These are phyloP conservation scores for Alexandromys fortis DNA, from an alignment of 2,113 vertebrate genomes.

Conservation along the genomic window DNA sequence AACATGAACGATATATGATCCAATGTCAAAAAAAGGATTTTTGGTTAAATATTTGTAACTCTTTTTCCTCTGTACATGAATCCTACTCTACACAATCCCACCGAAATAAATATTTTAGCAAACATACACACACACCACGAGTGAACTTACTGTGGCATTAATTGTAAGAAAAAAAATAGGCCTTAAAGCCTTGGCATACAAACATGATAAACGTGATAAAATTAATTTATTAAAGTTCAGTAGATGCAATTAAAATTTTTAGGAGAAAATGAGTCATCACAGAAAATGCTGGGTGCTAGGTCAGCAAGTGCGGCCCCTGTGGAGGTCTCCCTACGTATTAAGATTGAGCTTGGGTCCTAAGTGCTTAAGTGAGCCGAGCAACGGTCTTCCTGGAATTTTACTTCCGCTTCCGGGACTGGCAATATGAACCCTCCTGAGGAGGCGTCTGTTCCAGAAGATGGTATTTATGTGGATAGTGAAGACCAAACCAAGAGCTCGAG, in stretches of 20 bases:
- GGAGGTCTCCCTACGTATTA: background rate
- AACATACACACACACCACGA: background rate
- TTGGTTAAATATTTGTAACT: background rate
- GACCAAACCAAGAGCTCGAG: rapidly evolving
- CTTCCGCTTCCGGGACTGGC: background rate
- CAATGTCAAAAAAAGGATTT: background rate
- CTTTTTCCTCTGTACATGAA: background rate
- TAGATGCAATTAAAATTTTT: background rate
- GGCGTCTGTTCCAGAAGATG: background rate
- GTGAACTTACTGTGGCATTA: background rate
- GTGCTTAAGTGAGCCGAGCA: background rate
- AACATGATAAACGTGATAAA: background rate
- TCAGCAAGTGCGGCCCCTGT: background rate
- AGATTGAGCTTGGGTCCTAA: background rate
- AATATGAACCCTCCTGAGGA: background rate
- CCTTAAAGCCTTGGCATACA: background rate
- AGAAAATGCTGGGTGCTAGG: background rate
- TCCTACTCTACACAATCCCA: background rate
- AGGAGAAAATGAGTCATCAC: background rate
- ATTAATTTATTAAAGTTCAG: background rate
- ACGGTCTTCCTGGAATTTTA: background rate
- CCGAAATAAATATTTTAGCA: background rate
- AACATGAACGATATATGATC: background rate
- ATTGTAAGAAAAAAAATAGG: background rate
- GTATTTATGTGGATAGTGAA: rapidly evolving